These are phyloP conservation scores for Leptinotarsa defecta DNA, from an alignment of 1,140 invertebrate species.

Conservation along the genomic window DNA sequence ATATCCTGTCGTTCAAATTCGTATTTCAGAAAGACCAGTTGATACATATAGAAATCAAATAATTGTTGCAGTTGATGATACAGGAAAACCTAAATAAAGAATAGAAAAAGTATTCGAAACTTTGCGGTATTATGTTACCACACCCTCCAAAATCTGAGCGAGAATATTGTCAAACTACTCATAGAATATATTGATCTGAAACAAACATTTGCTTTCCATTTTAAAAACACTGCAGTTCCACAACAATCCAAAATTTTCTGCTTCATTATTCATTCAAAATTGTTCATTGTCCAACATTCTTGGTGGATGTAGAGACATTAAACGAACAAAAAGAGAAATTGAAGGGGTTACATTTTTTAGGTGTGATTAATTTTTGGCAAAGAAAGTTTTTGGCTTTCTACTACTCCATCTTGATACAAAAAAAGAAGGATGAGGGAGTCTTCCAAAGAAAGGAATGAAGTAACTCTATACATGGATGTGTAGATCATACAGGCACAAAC, in stretches of 20 bases:
- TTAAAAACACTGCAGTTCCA: constrained; percentile 10
- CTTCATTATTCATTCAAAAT: constrained; percentile 32
- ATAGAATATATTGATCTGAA: constrained; percentile 38
- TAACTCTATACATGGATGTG: too few relatives aligned
- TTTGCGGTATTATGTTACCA: not conserved
- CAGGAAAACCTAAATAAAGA: not conserved
- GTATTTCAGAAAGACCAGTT: not conserved
- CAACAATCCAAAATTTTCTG: constrained; percentile 33
- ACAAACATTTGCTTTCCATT: constrained; percentile 29
- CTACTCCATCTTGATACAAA: too few relatives aligned
- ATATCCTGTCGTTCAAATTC: not conserved
- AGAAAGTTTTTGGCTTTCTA: too few relatives aligned
- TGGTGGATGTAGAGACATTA: constrained; percentile 27
- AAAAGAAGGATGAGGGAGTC: too few relatives aligned
- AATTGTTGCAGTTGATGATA: constrained; percentile 8
- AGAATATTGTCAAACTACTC: constrained; percentile 19
- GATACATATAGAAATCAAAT: constrained; percentile 30
- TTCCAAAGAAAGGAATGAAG: too few relatives aligned
- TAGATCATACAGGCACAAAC: too few relatives aligned
- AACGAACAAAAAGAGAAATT: constrained; percentile 38
- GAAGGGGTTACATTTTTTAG: too few relatives aligned
- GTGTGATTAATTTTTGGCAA: too few relatives aligned
- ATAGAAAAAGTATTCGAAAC: constrained; percentile 24
- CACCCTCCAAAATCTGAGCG: not conserved
- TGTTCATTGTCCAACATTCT: constrained; percentile 26